A percentile compares a stretch with the other conserved stretches of the same genome.
Conservation (phyloP, 2,888 invertebrate species). For the Diarsia brunnea region DNA sequence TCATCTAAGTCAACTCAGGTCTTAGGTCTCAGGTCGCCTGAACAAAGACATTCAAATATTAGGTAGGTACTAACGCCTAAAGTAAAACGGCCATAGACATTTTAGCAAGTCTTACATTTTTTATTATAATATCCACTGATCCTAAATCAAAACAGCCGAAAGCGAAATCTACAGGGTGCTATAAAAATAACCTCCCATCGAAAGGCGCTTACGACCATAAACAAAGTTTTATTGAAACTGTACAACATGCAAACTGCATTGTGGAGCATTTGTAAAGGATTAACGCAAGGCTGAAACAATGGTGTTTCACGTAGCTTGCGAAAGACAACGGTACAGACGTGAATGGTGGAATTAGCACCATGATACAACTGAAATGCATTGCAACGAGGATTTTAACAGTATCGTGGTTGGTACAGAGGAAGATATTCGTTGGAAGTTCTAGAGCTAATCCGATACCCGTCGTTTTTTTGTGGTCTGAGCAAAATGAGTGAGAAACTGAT, state of each 20-base stretch:
- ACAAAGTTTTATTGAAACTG: slow-evolving; percentile 63
- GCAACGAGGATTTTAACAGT: slow-evolving; percentile 33
- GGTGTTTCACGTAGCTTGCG: slow-evolving; percentile 67
- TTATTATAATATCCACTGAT: neutral
- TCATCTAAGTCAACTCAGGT: neutral
- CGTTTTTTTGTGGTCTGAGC: neutral
- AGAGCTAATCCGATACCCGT: slow-evolving; percentile 1
- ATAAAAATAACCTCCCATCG: slow-evolving; percentile 4
- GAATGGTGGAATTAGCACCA: slow-evolving; percentile 30
- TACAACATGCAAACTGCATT: slow-evolving; percentile 72
- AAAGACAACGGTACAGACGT: slow-evolving; percentile 58
- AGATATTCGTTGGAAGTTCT: neutral
- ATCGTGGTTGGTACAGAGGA: neutral
- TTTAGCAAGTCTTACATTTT: neutral
- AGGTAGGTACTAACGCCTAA: too few relatives aligned
- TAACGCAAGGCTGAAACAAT: slow-evolving; percentile 68
- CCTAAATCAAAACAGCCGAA: slow-evolving; percentile 17
- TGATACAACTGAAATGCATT: slow-evolving; percentile 18
- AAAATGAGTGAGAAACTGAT: neutral
- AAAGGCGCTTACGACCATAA: slow-evolving; percentile 37
- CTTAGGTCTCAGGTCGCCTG: neutral
- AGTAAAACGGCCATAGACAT: neutral
- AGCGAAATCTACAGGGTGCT: slow-evolving; percentile 20
- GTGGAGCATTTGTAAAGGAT: slow-evolving; percentile 73
- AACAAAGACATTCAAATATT: too few relatives aligned